Conservation (phyloP, 2,888 invertebrate genomes). For the Argyresthia albistria region DNA sequence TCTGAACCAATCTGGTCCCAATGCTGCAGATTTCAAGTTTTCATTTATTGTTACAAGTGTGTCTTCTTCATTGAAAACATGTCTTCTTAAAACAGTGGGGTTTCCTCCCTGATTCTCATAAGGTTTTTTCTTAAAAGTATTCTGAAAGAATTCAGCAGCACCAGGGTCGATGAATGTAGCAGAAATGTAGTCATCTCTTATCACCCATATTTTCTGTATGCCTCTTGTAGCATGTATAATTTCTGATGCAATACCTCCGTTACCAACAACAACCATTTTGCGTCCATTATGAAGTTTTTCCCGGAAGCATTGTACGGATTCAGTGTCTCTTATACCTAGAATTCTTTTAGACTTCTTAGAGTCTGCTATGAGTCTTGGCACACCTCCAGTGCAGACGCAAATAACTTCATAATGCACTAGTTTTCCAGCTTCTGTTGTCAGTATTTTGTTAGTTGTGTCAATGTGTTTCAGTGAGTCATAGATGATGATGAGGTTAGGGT, state of each 20-base stretch:
- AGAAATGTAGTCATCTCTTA: slow-evolving; percentile 93
- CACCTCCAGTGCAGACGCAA: slow-evolving; percentile 93
- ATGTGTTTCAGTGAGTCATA: slow-evolving; percentile 76
- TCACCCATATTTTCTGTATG: slow-evolving; percentile 92
- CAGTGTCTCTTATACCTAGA: slow-evolving; percentile 94
- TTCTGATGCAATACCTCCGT: slow-evolving; percentile 99
- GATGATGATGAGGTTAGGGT: slow-evolving; percentile 78
- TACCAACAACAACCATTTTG: slow-evolving; percentile 90
- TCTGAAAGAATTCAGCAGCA: slow-evolving; percentile 93
- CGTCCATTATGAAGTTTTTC: slow-evolving; percentile 77
- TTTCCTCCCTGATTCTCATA: slow-evolving; percentile 18
- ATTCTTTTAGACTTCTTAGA: slow-evolving; percentile 75
- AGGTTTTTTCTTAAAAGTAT: slow-evolving; percentile 36
- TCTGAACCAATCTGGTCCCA: slow-evolving; percentile 97
- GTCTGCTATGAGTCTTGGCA: slow-evolving; percentile 82
- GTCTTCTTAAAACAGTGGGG: slow-evolving; percentile 67
- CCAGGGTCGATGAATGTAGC: slow-evolving; percentile 97
- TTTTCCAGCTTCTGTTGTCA: slow-evolving; percentile 68
- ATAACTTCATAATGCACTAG: slow-evolving; percentile 81
- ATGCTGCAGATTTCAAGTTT: slow-evolving; percentile 83
- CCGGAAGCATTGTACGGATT: slow-evolving; percentile 88
- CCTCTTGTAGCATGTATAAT: slow-evolving; percentile 89
- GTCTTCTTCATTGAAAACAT: slow-evolving; percentile 77
- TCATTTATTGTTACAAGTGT: slow-evolving; percentile 40
- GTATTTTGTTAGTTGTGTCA: slow-evolving; percentile 60